These are phyloP conservation scores for Callaeas wilsoni DNA, from an alignment of 2,113 vertebrate genomes.

Conservation along the genomic window DNA sequence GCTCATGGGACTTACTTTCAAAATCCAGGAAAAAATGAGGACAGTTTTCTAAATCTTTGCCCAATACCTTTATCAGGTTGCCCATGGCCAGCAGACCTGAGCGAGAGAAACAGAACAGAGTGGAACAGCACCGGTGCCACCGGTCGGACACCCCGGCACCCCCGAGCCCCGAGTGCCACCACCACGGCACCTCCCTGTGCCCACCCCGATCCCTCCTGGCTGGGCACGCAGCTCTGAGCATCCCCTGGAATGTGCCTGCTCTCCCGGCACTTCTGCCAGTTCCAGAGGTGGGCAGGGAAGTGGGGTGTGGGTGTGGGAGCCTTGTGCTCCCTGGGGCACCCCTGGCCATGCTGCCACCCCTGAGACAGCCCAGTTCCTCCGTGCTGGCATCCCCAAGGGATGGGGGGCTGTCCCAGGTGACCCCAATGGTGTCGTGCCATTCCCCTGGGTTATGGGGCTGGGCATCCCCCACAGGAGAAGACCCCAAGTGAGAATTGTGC, in stretches of 20 bases:
- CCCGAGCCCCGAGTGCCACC: not conserved
- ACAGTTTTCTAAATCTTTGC: slow-evolving; percentile 98
- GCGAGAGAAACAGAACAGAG: slow-evolving; percentile 78
- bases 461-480: not conserved
- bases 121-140: not conserved
- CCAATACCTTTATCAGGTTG: slow-evolving; percentile 98
- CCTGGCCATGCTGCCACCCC: not conserved
- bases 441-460: not conserved
- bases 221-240: fast-evolving
- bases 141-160: not conserved
- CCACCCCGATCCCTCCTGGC: not conserved
- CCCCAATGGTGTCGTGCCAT: fast-evolving
- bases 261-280: not conserved
- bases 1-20: slow-evolving; percentile 87
- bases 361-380: not conserved
- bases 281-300: not conserved
- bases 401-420: not conserved
- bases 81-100: slow-evolving; percentile 93
- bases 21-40: slow-evolving; percentile 99
- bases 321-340: not conserved
- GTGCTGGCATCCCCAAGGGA: fast-evolving
- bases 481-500: not conserved
- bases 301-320: not conserved
- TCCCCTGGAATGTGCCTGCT: not conserved
- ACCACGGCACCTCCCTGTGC: not conserved